phyloP scores from a whole-genome alignment of 2,888 invertebrate species.

The Aleiodes alternator region DNA sequence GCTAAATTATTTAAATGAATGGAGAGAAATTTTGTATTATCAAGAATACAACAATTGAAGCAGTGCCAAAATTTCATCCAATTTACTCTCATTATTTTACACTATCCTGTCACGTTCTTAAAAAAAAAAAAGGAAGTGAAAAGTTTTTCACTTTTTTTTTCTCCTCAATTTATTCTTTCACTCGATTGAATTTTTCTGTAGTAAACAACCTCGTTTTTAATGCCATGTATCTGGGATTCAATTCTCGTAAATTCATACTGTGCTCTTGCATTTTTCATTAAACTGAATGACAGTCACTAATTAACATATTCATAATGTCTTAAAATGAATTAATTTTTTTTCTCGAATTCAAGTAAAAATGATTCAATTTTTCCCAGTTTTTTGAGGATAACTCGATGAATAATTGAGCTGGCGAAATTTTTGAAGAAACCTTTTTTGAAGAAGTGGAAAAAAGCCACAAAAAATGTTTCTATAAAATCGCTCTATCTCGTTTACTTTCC shows the following conservation, averaged over 20 bases:
- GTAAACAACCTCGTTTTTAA: conserved; percentile 55
- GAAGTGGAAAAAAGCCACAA: too few relatives aligned
- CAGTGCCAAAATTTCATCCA: conserved; percentile 16
- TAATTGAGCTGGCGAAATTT: too few relatives aligned
- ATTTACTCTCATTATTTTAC: conserved; percentile 37
- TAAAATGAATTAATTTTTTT: not conserved
- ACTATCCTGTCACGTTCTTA: conserved; percentile 61
- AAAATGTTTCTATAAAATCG: too few relatives aligned
- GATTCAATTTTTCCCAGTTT: too few relatives aligned
- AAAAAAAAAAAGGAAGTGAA: not conserved
- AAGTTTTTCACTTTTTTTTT: conserved; percentile 44
- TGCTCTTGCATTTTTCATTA: conserved; percentile 15
- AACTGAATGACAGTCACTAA: not conserved
- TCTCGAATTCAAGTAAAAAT: not conserved
- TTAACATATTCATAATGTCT: conserved; percentile 32
- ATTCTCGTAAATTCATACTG: conserved; percentile 45
- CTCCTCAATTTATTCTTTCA: conserved; percentile 48
- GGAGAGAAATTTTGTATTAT: not conserved
- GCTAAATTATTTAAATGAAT: not conserved
- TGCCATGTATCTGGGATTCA: conserved; percentile 61
- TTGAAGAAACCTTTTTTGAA: too few relatives aligned
- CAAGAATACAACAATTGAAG: not conserved
- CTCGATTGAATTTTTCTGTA: conserved; percentile 55
- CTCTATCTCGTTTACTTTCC: too few relatives aligned
- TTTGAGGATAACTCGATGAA: too few relatives aligned